Evolutionary conservation across 2,797 vertebrate genomes (phyloP).

Genomic region (Emys orbicularis): DNA sequence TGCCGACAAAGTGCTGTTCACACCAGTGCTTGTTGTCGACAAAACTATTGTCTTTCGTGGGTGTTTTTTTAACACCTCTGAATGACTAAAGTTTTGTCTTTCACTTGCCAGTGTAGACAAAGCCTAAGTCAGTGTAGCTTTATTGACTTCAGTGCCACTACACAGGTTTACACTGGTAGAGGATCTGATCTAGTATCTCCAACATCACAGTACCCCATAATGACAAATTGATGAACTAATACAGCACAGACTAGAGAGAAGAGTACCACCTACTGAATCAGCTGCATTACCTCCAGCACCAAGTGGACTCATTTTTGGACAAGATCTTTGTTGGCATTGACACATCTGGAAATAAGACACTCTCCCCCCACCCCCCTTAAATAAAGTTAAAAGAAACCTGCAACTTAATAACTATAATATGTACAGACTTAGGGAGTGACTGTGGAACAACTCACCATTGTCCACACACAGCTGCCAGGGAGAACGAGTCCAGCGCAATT

Average conservation of each 20-base stretch:
- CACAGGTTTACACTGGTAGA: fast-evolving
- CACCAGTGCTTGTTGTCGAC: too few species aligned
- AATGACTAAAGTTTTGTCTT: too few species aligned
- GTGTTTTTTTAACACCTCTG: too few species aligned
- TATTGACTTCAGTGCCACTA: too few species aligned
- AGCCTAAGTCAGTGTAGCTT: too few species aligned
- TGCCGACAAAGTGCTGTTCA: too few species aligned
- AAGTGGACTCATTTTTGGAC: fast-evolving
- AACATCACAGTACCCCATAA: fast-evolving
- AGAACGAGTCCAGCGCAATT: not conserved
- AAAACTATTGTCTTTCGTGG: too few species aligned
- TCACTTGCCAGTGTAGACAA: too few species aligned
- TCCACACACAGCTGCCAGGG: fast-evolving
- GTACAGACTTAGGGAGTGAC: fast-evolving
- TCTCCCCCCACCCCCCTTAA: too few species aligned
- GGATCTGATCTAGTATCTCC: fast-evolving
- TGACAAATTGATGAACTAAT: fast-evolving
- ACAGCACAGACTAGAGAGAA: fast-evolving
- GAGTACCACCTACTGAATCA: not conserved
- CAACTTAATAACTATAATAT: fast-evolving
- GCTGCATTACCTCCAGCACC: fast-evolving
- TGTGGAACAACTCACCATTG: not conserved
- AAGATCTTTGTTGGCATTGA: fast-evolving
- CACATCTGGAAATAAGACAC: not conserved
- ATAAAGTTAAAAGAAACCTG: not conserved